Evolutionary conservation across 2,113 vertebrate genomes (phyloP), one percentile per base, ranked within the genome.

Genomic region (Martes martes): DNA sequence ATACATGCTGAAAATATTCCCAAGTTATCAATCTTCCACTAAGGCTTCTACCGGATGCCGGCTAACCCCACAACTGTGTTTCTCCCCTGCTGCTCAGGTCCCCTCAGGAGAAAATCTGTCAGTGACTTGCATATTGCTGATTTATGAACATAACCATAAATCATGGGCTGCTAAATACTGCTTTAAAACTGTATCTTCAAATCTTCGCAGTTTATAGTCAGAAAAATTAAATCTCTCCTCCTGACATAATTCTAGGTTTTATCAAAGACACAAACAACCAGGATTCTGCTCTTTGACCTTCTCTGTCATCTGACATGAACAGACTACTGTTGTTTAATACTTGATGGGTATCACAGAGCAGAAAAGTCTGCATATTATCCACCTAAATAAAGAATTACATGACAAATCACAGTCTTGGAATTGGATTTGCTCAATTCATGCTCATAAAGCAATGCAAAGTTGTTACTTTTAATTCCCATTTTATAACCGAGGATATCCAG

Each of bases 391-490:
- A 93, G 24, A 81, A 69, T 76, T 39, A n/a, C 0, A 7, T 57
- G 74, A 31, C n/a, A 97, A 52, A 89, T 18, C 18, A 13, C 24
- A 89, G 69, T 24, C 8, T 36, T 59, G 36, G n/a, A 87, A 59
- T 47, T 65, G 7, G 36, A 10, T 71, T 14, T 91, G 57, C 47
- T 86, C 11, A 69, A 61, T 74, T 93, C 15, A 36, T 31, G 80
- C 63, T 92, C 69, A 82, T 65, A 57, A 87, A 76, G 78, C 21
- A 42, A 92, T 28, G 26, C 21, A 59, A 90, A 86, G 67, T 50
- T 45, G n/a, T 88, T 95, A 83, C 92, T 95, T 91, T 89, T 95
- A 87, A 59, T 85, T 39, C 88, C 39, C 23, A 81, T 81, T 89
- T 93, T 88, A 83, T 59, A 96, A 73, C 31, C 82, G n/a, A 93